Evolutionary conservation across 2,113 vertebrate species (phyloP).

Genomic region (Poeciliopsis prolifica): DNA sequence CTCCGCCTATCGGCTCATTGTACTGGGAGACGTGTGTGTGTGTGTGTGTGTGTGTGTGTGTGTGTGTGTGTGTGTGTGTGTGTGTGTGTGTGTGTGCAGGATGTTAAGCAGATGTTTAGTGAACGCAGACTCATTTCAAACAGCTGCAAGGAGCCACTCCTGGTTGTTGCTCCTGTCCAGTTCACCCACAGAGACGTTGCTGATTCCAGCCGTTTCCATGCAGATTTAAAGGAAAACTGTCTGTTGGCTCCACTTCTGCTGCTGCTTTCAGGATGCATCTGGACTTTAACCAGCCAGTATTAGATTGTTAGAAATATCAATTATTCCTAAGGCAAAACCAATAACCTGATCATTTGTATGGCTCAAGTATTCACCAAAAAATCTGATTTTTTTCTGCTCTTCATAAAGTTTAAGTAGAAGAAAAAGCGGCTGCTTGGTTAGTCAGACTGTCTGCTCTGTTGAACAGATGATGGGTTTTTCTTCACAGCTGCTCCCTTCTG

Average conservation of each 20-base stretch:
- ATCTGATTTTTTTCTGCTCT: too few species aligned
- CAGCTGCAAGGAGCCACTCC: constrained; percentile 20
- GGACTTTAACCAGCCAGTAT: too few species aligned
- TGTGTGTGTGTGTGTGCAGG: constrained; percentile 48
- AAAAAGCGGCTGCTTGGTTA: not conserved
- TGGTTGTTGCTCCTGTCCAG: not conserved
- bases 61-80: not conserved
- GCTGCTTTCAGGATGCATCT: too few species aligned
- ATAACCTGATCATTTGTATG: not conserved
- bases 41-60: not conserved
- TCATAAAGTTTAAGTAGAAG: too few species aligned
- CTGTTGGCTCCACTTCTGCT: not conserved
- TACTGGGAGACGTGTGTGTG: constrained; percentile 33
- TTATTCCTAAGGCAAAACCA: not conserved
- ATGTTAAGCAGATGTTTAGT: constrained; percentile 70
- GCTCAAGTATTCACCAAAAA: too few species aligned
- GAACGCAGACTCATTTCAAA: constrained; percentile 47
- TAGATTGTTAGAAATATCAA: not conserved
- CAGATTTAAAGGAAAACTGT: constrained; percentile 4
- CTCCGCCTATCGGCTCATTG: constrained; percentile 60
- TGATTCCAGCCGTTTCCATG: constrained; percentile 31
- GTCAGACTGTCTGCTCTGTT: too few species aligned
- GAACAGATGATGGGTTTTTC: too few species aligned
- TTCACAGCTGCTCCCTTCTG: too few species aligned
- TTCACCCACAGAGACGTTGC: constrained; percentile 13